Evolutionary conservation across 2,888 invertebrate genomes (phyloP).

Genomic region (Anthoptus insignis): DNA sequence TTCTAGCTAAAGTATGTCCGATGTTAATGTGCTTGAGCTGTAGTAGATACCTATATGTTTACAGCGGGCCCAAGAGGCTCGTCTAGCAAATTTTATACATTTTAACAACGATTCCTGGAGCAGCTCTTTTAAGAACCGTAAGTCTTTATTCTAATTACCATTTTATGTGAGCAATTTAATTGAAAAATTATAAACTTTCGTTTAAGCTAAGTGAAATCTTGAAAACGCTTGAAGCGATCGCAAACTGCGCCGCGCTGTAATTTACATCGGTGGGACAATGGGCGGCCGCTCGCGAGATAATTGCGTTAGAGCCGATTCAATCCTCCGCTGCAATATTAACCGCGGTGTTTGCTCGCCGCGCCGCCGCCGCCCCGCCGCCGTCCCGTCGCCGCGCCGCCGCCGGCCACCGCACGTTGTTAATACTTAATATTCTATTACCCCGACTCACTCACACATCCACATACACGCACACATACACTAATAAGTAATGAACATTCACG

Average conservation of each 20-base stretch:
- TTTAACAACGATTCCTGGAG: no score
- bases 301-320: constrained; percentile 19
- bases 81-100: no score
- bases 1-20: no score
- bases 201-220: neutral
- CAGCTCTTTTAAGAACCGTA: no score
- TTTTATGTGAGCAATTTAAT: neutral
- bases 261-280: constrained; percentile 9
- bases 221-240: neutral
- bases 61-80: no score
- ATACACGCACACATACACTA: neutral
- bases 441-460: neutral
- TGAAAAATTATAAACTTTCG: neutral
- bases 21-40: no score
- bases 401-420: constrained; percentile 6
- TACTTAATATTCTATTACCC: constrained; percentile 34
- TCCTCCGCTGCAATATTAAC: constrained; percentile 25
- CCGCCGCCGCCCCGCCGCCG: no score
- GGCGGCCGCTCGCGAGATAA: neutral
- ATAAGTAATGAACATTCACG: neutral
- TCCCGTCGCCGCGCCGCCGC: no score
- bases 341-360: constrained; percentile 18
- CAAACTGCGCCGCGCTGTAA: constrained; percentile 1
- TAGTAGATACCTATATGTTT: no score
- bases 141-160: no score